Evolutionary conservation across 2,113 vertebrate genomes (phyloP), one percentile per base, ranked within the genome.

Genomic region (Crotalus tigris): DNA sequence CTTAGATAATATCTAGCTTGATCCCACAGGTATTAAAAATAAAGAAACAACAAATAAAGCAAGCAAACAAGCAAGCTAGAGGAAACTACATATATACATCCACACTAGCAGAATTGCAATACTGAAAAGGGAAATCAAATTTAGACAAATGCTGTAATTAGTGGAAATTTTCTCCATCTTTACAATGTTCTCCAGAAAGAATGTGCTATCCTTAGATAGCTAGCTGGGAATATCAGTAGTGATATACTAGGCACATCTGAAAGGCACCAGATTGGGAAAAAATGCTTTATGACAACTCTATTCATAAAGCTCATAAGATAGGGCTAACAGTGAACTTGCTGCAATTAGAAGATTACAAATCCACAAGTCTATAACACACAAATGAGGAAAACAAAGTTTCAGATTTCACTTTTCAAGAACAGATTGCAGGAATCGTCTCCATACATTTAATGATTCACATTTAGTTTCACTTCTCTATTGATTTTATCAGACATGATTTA

Each of bases 281-380:
- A 51, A 51, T 54, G 26, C 29, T 87, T 1, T 54, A 87, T 87
- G n/a, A 33, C 13, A 39, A 75, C 15, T 19, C 15, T 75, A 75
- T 39, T 75, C 15, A 75, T 39, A 33, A 33, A 69, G 13, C 12
- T 33, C 5, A 33, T 29, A 69, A 69, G 29, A 15, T 15, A 69
- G n/a, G 29, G 29, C 13, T 33, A 75, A 33, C n/a, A 90, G 13
- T 75, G 61, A 53, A 92, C 39, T n/a, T 93, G 86, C n/a, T 91
- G 46, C 81, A 94, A 17, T 13, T 26, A 93, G 85, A 90, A 69
- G 88, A 87, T 23, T 26, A 33, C n/a, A 75, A 75, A 0, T 33
- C n/a, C n/a, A 17, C 64, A 75, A 92, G 88, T 26, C 93, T 85
- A 91, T 90, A 95, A 85, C 89, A 93, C 59, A 75, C 92, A 90